Evolutionary conservation across 2,113 vertebrate genomes (phyloP).

Genomic region (Rhea pennata): DNA sequence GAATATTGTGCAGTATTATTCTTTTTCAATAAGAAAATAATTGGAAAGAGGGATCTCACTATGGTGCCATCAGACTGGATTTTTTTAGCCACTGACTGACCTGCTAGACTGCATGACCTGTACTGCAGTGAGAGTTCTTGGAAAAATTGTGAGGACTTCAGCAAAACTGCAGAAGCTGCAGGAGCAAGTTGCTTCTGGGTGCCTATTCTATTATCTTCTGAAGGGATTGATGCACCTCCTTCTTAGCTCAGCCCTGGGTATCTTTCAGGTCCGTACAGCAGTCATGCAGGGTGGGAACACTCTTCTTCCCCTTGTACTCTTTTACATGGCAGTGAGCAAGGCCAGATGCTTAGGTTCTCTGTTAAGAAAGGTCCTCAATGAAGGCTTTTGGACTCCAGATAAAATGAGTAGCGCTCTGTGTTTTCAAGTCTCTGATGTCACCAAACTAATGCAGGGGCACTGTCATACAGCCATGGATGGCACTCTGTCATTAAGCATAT

Average conservation of each 20-base stretch:
- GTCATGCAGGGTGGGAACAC: not conserved
- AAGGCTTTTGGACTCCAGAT: not conserved
- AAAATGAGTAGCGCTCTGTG: not conserved
- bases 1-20: not conserved
- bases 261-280: not conserved
- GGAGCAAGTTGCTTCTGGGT: not conserved
- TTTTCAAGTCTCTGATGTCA: not conserved
- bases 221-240: not conserved
- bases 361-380: too few species aligned
- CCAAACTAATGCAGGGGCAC: not conserved
- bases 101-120: not conserved
- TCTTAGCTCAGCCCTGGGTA: not conserved
- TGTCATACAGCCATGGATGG: not conserved
- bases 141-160: conserved; percentile 12
- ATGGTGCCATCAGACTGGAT: not conserved
- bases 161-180: not conserved
- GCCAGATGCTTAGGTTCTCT: not conserved
- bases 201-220: not conserved
- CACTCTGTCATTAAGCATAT: not conserved
- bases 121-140: conserved; percentile 43
- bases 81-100: not conserved
- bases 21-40: not conserved
- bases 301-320: not conserved
- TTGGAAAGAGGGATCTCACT: accelerated
- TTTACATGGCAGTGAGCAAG: not conserved